Conservation (phyloP, 2,797 vertebrate species). For the Halcyon chelicuti region DNA sequence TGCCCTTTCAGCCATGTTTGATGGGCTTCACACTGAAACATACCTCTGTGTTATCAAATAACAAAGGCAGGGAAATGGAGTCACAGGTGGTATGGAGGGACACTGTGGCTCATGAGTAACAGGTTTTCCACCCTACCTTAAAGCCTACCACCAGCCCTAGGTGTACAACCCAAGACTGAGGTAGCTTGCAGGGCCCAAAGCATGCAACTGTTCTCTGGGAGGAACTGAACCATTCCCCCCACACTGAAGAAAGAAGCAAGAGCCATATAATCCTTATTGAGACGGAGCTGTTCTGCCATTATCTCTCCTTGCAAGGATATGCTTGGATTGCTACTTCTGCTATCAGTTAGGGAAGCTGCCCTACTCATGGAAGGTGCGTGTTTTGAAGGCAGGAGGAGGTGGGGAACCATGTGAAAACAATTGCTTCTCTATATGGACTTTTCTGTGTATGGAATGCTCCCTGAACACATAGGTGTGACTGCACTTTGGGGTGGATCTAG, state of each 20-base stretch:
- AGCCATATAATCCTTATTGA: constrained; percentile 1
- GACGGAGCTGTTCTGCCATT: neutral
- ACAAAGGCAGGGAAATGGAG: constrained; percentile 42
- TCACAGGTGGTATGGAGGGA: neutral
- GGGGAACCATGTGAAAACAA: neutral
- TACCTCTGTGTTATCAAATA: constrained; percentile 55
- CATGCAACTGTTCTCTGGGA: neutral
- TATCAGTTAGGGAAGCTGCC: neutral
- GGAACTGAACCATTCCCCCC: neutral
- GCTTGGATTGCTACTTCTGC: neutral
- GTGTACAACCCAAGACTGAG: neutral
- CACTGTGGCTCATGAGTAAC: neutral
- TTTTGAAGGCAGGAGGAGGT: neutral
- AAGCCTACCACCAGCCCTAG: neutral
- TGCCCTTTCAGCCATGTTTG: neutral
- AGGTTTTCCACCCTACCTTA: neutral
- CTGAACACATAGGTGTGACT: neutral
- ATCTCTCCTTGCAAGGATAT: neutral
- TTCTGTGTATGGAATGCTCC: neutral
- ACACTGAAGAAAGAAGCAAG: neutral
- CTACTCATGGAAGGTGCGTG: neutral
- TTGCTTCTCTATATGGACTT: neutral
- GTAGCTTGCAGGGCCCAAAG: neutral
- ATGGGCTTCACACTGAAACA: constrained; percentile 64
- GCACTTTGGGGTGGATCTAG: neutral